Evolutionary conservation across 2,113 vertebrate genomes (phyloP).

Genomic region (Atlantisia rogersi): DNA sequence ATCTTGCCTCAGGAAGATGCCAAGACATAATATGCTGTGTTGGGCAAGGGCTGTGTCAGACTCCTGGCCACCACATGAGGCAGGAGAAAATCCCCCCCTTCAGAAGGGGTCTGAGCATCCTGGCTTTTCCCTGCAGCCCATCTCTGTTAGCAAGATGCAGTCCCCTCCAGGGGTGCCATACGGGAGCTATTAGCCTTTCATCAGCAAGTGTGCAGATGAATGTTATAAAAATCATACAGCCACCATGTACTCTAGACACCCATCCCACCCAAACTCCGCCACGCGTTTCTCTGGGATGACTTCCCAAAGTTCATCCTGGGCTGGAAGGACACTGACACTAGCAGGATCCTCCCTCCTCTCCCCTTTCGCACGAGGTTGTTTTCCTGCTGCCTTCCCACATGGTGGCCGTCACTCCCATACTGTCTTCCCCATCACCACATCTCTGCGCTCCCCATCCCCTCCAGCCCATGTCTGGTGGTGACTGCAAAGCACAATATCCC

Average conservation of each 20-base stretch:
- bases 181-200: not conserved
- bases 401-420: accelerated
- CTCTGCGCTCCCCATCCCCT: not conserved
- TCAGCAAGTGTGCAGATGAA: not conserved
- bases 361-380: not conserved
- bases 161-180: not conserved
- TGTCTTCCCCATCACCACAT: not conserved
- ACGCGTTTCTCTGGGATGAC: not conserved
- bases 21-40: not conserved
- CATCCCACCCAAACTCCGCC: not conserved
- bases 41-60: not conserved
- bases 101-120: not conserved
- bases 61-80: accelerated
- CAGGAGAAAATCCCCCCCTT: not conserved
- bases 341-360: not conserved
- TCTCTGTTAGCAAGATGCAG: not conserved
- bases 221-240: not conserved
- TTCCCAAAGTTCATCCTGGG: not conserved
- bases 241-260: not conserved
- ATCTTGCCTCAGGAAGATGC: not conserved
- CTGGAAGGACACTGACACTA: not conserved
- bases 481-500: accelerated
- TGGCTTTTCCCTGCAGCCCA: not conserved
- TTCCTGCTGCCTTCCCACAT: not conserved
- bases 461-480: accelerated